Evolutionary conservation across 1,140 invertebrate genomes (phyloP).

Genomic region (Notospermus geniculatus): DNA sequence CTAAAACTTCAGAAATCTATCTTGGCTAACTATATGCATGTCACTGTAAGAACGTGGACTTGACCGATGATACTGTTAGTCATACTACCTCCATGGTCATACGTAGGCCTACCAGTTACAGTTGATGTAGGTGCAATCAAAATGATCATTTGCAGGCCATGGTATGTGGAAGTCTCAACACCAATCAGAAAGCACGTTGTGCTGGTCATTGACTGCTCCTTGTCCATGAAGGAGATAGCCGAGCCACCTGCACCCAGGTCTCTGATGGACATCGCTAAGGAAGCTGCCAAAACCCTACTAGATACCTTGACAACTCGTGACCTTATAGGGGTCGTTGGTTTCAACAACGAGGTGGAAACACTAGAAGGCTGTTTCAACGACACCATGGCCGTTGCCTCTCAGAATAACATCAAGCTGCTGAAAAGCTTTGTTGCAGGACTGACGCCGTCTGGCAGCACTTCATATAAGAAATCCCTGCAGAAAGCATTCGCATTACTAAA

Average conservation of each 20-base stretch:
- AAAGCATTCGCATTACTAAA: not conserved
- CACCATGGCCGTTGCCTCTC: not conserved
- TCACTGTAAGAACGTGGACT: too few species aligned
- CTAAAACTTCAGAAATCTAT: too few species aligned
- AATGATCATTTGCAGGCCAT: not conserved
- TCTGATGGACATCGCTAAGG: conserved; percentile 6
- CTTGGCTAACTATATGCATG: too few species aligned
- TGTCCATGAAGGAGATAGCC: not conserved
- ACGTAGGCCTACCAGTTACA: too few species aligned
- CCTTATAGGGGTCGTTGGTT: not conserved
- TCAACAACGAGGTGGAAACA: too few species aligned
- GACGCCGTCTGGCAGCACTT: not conserved
- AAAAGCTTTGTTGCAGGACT: not conserved
- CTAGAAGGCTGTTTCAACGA: not conserved
- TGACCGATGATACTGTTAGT: too few species aligned
- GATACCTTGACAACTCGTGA: not conserved
- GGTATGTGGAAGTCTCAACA: conserved; percentile 5
- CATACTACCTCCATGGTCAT: too few species aligned
- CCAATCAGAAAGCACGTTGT: not conserved
- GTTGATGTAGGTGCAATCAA: not conserved
- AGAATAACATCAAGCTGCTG: not conserved
- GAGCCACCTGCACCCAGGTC: too few species aligned
- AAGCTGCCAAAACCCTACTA: not conserved
- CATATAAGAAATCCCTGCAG: not conserved
- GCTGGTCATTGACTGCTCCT: not conserved